phyloP scores from a whole-genome alignment of 2,113 vertebrate genomes.

The Gopherus evgoodei region DNA sequence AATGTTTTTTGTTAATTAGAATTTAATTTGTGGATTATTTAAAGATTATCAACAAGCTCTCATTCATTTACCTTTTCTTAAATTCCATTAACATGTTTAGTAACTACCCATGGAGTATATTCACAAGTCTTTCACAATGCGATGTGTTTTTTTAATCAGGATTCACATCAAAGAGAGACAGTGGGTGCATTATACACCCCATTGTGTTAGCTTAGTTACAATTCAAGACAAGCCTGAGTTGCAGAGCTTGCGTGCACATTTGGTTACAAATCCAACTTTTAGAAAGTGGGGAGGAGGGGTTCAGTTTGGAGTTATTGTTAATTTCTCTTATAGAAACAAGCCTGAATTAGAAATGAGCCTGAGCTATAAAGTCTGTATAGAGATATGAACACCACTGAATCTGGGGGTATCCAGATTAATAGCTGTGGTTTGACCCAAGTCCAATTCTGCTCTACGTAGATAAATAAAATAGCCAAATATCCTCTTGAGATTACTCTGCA shows the following conservation, averaged over 20 bases:
- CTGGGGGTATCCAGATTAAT: neutral
- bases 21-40: slow-evolving; percentile 10
- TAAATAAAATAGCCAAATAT: neutral
- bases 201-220: neutral
- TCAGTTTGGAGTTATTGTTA: neutral
- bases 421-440: neutral
- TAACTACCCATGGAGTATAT: neutral
- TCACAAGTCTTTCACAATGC: neutral
- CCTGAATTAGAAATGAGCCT: neutral
- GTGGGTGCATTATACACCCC: neutral
- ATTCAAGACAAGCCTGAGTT: neutral
- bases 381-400: neutral
- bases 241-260: neutral
- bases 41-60: neutral
- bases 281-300: neutral
- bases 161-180: neutral
- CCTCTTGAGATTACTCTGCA: neutral
- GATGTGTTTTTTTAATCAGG: neutral
- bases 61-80: neutral
- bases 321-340: neutral
- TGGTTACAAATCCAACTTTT: neutral
- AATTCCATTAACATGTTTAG: neutral
- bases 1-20: slow-evolving; percentile 13
- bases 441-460: neutral
- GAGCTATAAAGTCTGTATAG: neutral